These are phyloP conservation scores for Folsomia candida DNA, from an alignment of 2,888 invertebrate species.

Conservation along the genomic window DNA sequence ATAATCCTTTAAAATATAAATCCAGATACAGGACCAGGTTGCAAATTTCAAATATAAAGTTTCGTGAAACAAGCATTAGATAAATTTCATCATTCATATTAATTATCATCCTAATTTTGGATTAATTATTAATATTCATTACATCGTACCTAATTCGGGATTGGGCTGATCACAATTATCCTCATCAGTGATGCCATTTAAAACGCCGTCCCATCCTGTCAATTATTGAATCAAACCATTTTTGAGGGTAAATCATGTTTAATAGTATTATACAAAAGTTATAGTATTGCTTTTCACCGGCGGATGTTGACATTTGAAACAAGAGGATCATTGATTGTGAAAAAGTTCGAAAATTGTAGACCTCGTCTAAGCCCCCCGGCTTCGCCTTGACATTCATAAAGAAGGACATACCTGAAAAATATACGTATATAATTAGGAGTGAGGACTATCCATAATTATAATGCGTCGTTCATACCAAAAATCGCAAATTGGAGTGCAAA, in stretches of 20 bases:
- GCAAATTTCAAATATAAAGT: no score
- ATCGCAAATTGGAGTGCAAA: no score
- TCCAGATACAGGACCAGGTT: slow-evolving; percentile 65
- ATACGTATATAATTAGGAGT: no score
- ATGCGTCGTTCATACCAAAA: no score
- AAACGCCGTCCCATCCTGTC: slow-evolving; percentile 91
- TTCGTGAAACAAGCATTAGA: no score
- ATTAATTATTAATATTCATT: not conserved
- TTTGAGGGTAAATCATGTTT: not conserved
- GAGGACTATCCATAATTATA: no score
- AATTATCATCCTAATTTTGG: no score
- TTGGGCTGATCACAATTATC: slow-evolving; percentile 84
- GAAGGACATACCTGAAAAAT: slow-evolving; percentile 74
- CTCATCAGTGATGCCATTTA: slow-evolving; percentile 94
- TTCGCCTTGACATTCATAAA: slow-evolving; percentile 88
- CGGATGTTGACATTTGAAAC: slow-evolving; percentile 97
- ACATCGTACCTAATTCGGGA: slow-evolving; percentile 70
- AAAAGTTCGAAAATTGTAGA: slow-evolving; percentile 98
- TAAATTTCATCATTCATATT: no score
- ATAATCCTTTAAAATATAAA: no score
- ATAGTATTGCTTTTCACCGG: no score
- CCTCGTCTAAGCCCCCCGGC: slow-evolving; percentile 90
- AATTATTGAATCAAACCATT: not conserved
- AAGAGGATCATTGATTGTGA: slow-evolving; percentile 97
- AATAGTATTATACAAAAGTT: no score